Conservation (phyloP, 35 echinoderm and acorn worm species). For the Nesometra sesokonis region DNA sequence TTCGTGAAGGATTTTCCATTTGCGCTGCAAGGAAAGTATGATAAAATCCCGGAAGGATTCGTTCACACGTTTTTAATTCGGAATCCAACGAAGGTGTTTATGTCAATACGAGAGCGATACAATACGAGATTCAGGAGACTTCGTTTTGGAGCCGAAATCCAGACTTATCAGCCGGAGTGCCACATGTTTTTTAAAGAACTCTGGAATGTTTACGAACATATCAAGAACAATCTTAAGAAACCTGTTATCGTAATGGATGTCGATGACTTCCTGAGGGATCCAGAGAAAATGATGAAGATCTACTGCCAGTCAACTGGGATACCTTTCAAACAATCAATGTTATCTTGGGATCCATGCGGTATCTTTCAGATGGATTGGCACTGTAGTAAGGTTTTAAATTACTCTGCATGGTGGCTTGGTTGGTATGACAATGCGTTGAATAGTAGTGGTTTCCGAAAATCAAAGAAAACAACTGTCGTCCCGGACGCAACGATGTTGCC, state of each 20-base stretch:
- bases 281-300: background rate
- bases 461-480: background rate
- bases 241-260: background rate
- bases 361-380: background rate
- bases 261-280: background rate
- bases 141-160: background rate
- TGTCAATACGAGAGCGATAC: conserved; percentile 14
- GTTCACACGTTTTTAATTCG: conserved; percentile 36
- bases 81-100: conserved; percentile 34
- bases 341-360: background rate
- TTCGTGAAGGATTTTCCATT: conserved; percentile 39
- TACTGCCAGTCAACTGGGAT: background rate
- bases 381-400: background rate
- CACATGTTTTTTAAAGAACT: background rate
- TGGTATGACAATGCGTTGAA: conserved; percentile 16
- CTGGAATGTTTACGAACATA: background rate
- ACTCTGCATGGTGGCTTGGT: background rate
- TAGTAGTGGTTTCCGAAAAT: conserved; percentile 20
- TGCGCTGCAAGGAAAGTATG: conserved; percentile 11
- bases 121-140: background rate
- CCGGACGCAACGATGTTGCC: background rate
- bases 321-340: background rate
- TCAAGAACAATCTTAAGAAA: background rate
- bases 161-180: background rate
- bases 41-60: conserved; percentile 24